Base-by-base conservation (phyloP, 2,888 invertebrate genomes). In the Flexamia atlantica region DNA sequence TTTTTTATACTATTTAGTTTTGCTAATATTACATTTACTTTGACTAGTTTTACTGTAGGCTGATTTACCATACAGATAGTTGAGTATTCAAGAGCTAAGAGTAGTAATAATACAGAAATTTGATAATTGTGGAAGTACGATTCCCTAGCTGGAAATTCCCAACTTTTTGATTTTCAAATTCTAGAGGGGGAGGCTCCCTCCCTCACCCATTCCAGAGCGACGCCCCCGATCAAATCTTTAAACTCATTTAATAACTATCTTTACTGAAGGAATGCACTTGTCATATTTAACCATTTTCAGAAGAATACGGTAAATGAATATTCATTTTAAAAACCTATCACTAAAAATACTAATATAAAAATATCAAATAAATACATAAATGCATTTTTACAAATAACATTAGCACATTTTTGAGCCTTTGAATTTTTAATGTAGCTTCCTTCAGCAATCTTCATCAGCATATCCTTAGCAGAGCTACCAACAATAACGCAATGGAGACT, bases 381-480 rank as follows among this genome's bases (percentile, higher is more conserved):
- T 23, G 57, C 7, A 5, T 20, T 57, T 20, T 12, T 23, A 12
- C 23, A 25, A 23, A 57, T 25, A 9, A 57, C 2, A 9, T 57
- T 23, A 57, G 57, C 57, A 57, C 57, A 57, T 57, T 23, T 28
- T 64, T 64, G 64, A 64, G 64, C 64, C 14, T 20, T 30, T 14
- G 1, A 30, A 30, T 28, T 30, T 28, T 28, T 28, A 28, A 1
- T 17, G 17, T 3, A 23, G 20, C 23, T 23, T 53, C 23, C 14
- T 64, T 14, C 28, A 28, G 28, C 10, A 5, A 12, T 64, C 64
- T 28, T 64, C 64, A n/a, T 72, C 72, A 72, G 40, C 23, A 72
- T 72, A 72, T 40, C 72, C 72, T 72, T 10, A 23, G 40, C 23
- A 40, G n/a, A 1, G 40, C 72, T 30, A 72, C 36, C 25, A 36